Conservation (phyloP, 2,113 vertebrate species). For the Megatriorchis doriae region DNA sequence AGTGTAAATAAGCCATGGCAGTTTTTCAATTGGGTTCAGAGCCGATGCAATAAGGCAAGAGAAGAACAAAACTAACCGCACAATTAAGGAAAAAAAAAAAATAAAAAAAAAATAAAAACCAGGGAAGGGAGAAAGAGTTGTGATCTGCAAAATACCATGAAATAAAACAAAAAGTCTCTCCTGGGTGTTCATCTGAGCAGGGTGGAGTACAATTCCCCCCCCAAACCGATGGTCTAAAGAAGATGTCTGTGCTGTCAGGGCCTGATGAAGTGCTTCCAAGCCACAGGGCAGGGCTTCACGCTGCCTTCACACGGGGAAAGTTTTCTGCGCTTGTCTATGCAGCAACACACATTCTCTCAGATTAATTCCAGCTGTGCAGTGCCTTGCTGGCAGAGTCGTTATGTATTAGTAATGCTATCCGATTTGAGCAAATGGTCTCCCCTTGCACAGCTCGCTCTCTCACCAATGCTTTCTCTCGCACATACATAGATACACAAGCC, state of each 20-base stretch:
- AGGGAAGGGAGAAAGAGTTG: not conserved
- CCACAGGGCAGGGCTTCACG: conserved; percentile 70
- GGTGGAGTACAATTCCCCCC: not conserved
- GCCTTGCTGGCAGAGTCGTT: conserved; percentile 26
- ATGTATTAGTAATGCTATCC: conserved; percentile 32
- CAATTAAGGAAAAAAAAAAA: not conserved
- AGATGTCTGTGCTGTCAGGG: conserved; percentile 61
- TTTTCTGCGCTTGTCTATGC: conserved; percentile 53
- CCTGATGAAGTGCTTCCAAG: conserved; percentile 60
- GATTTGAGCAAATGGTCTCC: conserved; percentile 4
- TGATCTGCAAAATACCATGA: not conserved
- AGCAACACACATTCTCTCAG: conserved; percentile 21
- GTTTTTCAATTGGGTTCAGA: not conserved
- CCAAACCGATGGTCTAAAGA: not conserved
- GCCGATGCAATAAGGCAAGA: not conserved
- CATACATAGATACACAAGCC: not conserved
- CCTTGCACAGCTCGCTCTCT: not conserved
- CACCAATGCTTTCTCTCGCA: not conserved
- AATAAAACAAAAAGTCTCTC: not conserved
- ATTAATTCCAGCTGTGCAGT: conserved; percentile 73
- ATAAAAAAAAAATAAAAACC: not conserved
- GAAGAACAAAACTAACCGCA: not conserved
- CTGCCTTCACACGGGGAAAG: conserved; percentile 51
- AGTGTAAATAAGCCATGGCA: not conserved
- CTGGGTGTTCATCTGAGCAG: not conserved